Evolutionary conservation across 2,888 invertebrate genomes (phyloP).

Genomic region (Nephrotoma guestfalica): DNA sequence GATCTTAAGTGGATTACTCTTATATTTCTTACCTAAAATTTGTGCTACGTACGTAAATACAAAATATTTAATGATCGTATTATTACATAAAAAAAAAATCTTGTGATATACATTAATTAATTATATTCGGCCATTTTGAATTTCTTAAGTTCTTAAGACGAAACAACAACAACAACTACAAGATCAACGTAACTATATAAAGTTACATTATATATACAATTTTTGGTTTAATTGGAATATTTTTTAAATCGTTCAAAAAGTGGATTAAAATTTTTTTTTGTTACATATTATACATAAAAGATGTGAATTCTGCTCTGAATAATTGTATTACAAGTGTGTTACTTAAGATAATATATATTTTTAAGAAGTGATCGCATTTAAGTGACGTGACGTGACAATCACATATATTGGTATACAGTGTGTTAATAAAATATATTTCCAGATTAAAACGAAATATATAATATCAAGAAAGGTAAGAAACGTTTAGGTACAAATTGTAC

Average conservation of each 20-base stretch:
- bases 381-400: background rate
- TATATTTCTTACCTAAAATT: background rate
- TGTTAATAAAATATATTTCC: background rate
- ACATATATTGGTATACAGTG: background rate
- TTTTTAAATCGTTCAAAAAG: background rate
- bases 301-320: background rate
- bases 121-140: background rate
- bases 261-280: background rate
- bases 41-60: background rate
- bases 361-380: background rate
- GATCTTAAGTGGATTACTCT: background rate
- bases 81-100: background rate
- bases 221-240: background rate
- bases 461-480: background rate
- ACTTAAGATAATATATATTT: background rate
- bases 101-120: background rate
- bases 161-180: background rate
- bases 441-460: background rate
- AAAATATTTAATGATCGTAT: background rate
- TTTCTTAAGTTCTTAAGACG: background rate
- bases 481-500: background rate
- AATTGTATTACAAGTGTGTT: background rate
- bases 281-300: background rate
- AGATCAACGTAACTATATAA: background rate
- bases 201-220: background rate